These are phyloP conservation scores for Drosophila kurseongensis DNA, from an alignment of 1,140 invertebrate genomes.

Conservation along the genomic window DNA sequence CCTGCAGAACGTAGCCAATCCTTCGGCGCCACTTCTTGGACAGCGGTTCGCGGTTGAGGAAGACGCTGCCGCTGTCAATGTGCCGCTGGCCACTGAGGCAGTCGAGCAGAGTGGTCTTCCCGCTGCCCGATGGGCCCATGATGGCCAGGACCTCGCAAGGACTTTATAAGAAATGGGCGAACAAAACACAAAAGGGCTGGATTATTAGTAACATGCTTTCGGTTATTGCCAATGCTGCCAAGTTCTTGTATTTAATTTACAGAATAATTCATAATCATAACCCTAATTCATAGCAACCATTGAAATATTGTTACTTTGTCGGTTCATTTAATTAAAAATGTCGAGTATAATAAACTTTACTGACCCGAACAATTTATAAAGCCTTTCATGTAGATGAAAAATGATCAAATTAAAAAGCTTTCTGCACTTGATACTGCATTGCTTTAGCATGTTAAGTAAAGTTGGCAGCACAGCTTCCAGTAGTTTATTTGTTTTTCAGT, in stretches of 20 bases:
- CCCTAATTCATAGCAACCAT: too few species aligned
- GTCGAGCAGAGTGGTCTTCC: constrained; percentile 93
- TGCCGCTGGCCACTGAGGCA: constrained; percentile 89
- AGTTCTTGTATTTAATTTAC: neutral
- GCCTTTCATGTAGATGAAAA: too few species aligned
- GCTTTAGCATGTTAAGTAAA: neutral
- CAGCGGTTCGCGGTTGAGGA: constrained; percentile 90
- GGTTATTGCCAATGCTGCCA: constrained; percentile 11
- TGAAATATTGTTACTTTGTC: too few species aligned
- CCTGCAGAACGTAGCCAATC: constrained; percentile 94
- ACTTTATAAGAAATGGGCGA: constrained; percentile 16
- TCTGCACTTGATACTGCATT: too few species aligned
- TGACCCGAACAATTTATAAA: too few species aligned
- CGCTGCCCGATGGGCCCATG: constrained; percentile 93
- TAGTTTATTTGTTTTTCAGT: constrained; percentile 6
- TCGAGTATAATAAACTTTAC: too few species aligned
- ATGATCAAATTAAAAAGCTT: too few species aligned
- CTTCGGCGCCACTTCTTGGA: constrained; percentile 91
- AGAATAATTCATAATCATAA: too few species aligned
- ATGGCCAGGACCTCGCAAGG: constrained; percentile 93
- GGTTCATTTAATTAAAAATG: too few species aligned
- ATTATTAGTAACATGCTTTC: neutral
- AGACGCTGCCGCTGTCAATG: constrained; percentile 89
- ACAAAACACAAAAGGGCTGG: neutral
- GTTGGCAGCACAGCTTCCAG: constrained; percentile 12